Evolutionary conservation across 2,888 invertebrate species (phyloP), one percentile per base, ranked within the genome.

Genomic region (Gymnocheta viridis): DNA sequence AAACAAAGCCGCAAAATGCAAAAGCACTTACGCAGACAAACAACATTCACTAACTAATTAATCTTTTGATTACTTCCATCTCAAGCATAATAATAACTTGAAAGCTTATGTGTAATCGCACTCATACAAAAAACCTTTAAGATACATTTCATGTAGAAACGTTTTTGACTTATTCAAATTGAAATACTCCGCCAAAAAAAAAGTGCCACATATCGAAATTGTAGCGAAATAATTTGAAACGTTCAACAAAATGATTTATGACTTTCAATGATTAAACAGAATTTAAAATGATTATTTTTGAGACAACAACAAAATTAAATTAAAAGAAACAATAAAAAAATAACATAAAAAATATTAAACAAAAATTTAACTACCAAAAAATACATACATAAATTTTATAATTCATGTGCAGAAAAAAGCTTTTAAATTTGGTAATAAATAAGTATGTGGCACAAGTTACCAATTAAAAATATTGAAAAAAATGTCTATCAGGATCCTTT

Each of bases 201-300:
- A 19, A 54, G 35, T 29, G 22, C 32, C 29, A 73, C 44, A 82
- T 73, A 73, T 82, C 78, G 49, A 69, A 78, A 72, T n/a, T 82
- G 64, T 67, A 78, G 66, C 72, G 44, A 51, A 60, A 77, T 72
- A 72, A 64, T 76, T 64, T 73, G 19, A 56, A 78, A 69, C 49
- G 58, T 17, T 41, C 38, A 79, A 32, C 74, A 56, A 44, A 51
- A 58, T 83, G 79, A 83, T 83, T 83, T 83, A 82, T 79, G 79
- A 51, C 12, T 74, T 79, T 54, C 62, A 49, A 69, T 82, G 60
- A 69, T 58, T 67, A 32, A 73, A 54, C 51, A 41, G 17, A 78
- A 76, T 62, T 62, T 14, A 7, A 54, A 66, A n/a, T 29, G 19
- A 35, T 56, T n/a, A 17, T n/a, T 27, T 41, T n/a, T 17, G 6